A percentile compares a stretch with the other conserved stretches of the same genome.
phyloP scores from a whole-genome alignment of 2,113 vertebrate species.

The Spea multiplicata region DNA sequence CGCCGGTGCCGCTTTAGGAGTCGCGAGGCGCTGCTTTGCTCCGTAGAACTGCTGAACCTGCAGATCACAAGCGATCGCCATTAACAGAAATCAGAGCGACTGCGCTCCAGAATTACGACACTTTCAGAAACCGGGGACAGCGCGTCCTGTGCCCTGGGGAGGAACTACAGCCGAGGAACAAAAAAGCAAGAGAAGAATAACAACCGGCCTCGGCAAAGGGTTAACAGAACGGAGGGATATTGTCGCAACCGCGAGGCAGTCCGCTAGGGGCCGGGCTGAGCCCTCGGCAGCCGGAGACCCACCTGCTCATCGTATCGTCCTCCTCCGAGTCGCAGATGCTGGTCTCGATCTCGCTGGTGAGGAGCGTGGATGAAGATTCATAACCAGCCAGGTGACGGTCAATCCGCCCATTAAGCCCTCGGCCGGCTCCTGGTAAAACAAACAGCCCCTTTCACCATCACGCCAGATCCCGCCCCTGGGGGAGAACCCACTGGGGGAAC shows the following conservation, averaged over 20 bases:
- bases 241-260: neutral
- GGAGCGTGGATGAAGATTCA: slow-evolving; percentile 80
- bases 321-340: slow-evolving; percentile 87
- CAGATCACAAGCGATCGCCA: neutral
- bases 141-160: too few relatives aligned
- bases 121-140: too few relatives aligned
- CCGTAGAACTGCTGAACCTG: slow-evolving; percentile 87
- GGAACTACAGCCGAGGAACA: too few relatives aligned
- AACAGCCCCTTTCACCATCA: too few relatives aligned
- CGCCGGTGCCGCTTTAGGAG: slow-evolving; percentile 82
- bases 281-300: neutral
- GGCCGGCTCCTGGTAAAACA: slow-evolving; percentile 58
- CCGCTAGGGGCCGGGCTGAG: neutral
- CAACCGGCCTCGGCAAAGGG: too few relatives aligned
- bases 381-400: slow-evolving; percentile 84
- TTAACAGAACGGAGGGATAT: too few relatives aligned
- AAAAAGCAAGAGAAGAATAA: neutral
- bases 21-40: slow-evolving; percentile 83
- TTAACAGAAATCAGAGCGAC: neutral
- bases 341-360: slow-evolving; percentile 88
- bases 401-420: slow-evolving; percentile 69
- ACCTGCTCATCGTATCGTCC: slow-evolving; percentile 88
- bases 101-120: too few relatives aligned
- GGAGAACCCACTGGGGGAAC: neutral
- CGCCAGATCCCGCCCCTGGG: neutral